Evolutionary conservation across 2,888 invertebrate species (phyloP), one percentile per base, ranked within the genome.

Genomic region (Pachymerium ferrugineum): DNA sequence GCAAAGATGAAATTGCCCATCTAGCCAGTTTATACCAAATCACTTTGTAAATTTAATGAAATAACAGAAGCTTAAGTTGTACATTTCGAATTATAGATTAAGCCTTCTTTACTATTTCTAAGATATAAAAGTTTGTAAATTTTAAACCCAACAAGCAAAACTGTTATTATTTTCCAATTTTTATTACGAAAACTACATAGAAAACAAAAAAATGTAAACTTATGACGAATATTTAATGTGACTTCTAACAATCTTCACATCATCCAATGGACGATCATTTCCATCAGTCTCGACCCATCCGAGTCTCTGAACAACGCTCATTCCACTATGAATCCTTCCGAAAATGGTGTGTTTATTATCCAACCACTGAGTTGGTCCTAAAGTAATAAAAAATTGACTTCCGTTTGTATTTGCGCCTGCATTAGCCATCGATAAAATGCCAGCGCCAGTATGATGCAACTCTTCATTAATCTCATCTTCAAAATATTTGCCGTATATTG

Each of bases 331-430:
- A 5, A 97, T 86, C 77, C 97, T 86, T 25, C 88, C 99, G 84
- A 99, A 99, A 81, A 99, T 96, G 1, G 97, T 88, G 83, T 99
- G 98, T 82, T 97, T 97, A 12, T 94, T 93, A 85, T 99, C 98
- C 38, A 99, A 85, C 96, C 98, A 98, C 80, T 97, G 97, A 0
- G 97, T 94, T 0, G 98, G 97, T 0, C 92, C 96, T 75, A 99
- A 84, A 0, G 97, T 97, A 70, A 99, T 93, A 80, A 98, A 99
- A 85, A 99, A 99, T 82, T 99, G 99, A 31, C 96, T 97, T 1
- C 97, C 97, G 83, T 99, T 99, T 5, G 94, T 90, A 80, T 98
- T 89, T 0, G 97, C 96, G 0, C 98, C 97, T 22, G 97, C 91
- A 85, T 99, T 99, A 0, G 99, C 99, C 99, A 99, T 99, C 0